phyloP scores from a whole-genome alignment of 2,797 vertebrate genomes.

The Schizopygopsis pylzovi region DNA sequence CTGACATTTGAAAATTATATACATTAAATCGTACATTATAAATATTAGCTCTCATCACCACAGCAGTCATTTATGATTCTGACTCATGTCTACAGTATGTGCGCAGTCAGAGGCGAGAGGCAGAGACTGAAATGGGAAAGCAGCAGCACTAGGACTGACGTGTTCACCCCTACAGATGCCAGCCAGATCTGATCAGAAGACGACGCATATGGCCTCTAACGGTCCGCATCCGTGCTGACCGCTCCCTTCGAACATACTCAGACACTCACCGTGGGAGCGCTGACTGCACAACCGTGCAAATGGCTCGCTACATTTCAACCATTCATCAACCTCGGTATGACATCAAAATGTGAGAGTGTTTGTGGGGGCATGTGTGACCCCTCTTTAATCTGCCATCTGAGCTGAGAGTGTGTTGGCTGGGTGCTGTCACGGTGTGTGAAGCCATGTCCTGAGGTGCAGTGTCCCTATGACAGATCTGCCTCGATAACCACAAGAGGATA shows the following conservation, averaged over 20 bases:
- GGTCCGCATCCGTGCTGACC: slow-evolving; percentile 5
- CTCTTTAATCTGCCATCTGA: slow-evolving; percentile 60
- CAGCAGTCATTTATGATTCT: slow-evolving; percentile 37
- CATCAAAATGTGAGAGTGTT: slow-evolving; percentile 45
- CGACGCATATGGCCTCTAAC: slow-evolving; percentile 26
- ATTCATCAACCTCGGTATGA: slow-evolving; percentile 44
- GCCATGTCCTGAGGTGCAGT: slow-evolving; percentile 52
- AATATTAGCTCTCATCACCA: slow-evolving; percentile 32
- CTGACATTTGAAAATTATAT: slow-evolving; percentile 32
- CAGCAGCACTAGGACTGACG: slow-evolving; percentile 14
- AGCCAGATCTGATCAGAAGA: slow-evolving; percentile 29
- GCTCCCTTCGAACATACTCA: background rate
- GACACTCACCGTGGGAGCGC: slow-evolving; percentile 18
- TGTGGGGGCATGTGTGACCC: slow-evolving; percentile 38
- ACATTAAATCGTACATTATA: slow-evolving; percentile 21
- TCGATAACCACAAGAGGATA: slow-evolving; percentile 41
- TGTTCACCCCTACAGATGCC: slow-evolving; percentile 16
- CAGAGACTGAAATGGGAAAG: slow-evolving; percentile 19
- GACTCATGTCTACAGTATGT: slow-evolving; percentile 17
- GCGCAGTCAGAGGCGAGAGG: slow-evolving; percentile 12
- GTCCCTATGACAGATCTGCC: slow-evolving; percentile 53
- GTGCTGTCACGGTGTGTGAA: slow-evolving; percentile 49
- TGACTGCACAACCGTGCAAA: slow-evolving; percentile 19
- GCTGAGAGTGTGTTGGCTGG: slow-evolving; percentile 43
- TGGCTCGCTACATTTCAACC: slow-evolving; percentile 14